These are phyloP conservation scores for Bellardia pandia DNA, from an alignment of 2,888 invertebrate genomes.

Conservation along the genomic window DNA sequence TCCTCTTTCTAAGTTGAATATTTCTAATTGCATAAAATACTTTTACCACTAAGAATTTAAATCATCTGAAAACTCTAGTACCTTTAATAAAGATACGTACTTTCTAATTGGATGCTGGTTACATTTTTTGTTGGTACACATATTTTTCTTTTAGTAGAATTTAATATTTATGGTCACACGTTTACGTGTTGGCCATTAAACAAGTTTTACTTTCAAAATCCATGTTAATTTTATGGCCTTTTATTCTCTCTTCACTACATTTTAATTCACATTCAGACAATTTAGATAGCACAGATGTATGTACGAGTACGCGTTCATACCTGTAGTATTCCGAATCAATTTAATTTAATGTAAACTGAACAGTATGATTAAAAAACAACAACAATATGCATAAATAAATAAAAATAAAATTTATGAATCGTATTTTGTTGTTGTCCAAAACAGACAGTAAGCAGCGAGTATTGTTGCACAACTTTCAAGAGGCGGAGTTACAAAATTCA, in stretches of 20 bases:
- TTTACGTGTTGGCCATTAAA: constrained; percentile 50
- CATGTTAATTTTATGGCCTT: constrained; percentile 59
- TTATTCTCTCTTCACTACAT: constrained; percentile 6
- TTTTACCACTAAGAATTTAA: neutral
- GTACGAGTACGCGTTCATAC: neutral
- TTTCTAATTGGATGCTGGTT: constrained; percentile 54
- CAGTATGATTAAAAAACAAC: neutral
- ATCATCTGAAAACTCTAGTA: neutral
- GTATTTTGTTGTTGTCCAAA: constrained; percentile 19
- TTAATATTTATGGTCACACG: constrained; percentile 49
- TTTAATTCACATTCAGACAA: constrained; percentile 8
- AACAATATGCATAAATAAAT: constrained; percentile 10
- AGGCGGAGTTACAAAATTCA: constrained; percentile 60
- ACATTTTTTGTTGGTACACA: neutral
- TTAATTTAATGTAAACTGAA: constrained; percentile 17
- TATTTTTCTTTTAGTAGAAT: constrained; percentile 29
- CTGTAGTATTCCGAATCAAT: constrained; percentile 3
- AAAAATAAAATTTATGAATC: constrained; percentile 41
- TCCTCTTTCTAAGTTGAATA: neutral
- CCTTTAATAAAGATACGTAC: neutral
- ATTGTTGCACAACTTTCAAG: constrained; percentile 61
- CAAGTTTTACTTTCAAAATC: constrained; percentile 67
- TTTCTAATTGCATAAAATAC: neutral
- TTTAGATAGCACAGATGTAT: constrained; percentile 4
- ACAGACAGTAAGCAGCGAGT: constrained; percentile 11